Percentiles rank a stretch among this genome's conserved stretches.
Conservation (phyloP, 1,140 invertebrate species). For the Diachasma alloeum region DNA sequence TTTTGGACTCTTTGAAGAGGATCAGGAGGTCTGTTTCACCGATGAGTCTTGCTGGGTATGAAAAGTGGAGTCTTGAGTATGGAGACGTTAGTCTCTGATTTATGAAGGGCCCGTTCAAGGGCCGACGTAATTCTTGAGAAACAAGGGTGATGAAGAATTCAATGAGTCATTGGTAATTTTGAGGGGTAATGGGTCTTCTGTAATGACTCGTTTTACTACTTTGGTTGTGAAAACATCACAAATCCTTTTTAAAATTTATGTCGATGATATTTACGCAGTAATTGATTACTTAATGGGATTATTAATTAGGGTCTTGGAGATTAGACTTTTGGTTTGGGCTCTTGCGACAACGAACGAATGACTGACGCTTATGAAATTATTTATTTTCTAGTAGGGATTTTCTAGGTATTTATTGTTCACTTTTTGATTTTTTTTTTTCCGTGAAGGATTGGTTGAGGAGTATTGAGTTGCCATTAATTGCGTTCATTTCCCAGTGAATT, state of each 20-base stretch:
- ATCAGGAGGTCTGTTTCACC: slow-evolving; percentile 91
- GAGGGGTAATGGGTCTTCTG: too few species aligned
- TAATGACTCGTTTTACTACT: too few species aligned
- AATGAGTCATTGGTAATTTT: too few species aligned
- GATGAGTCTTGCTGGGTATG: slow-evolving; percentile 84
- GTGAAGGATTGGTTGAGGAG: too few species aligned
- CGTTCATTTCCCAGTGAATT: neutral
- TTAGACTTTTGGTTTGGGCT: neutral
- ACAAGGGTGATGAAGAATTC: too few species aligned
- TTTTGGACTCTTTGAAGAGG: slow-evolving; percentile 87
- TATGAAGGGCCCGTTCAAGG: slow-evolving; percentile 30
- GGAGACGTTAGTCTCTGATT: slow-evolving; percentile 83
- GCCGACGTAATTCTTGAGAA: neutral
- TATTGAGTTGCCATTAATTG: neutral
- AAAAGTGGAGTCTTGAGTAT: slow-evolving; percentile 94
- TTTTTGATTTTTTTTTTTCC: neutral
- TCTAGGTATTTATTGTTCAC: neutral
- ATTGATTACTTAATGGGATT: neutral
- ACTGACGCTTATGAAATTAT: neutral
- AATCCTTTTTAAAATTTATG: too few species aligned
- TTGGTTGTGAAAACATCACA: too few species aligned
- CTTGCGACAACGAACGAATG: neutral
- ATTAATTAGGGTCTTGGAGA: too few species aligned
- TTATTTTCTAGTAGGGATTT: neutral
- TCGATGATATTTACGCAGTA: too few species aligned